Evolutionary conservation across 2,888 invertebrate genomes (phyloP).

Genomic region (Gastracanthus pulcherrimus): DNA sequence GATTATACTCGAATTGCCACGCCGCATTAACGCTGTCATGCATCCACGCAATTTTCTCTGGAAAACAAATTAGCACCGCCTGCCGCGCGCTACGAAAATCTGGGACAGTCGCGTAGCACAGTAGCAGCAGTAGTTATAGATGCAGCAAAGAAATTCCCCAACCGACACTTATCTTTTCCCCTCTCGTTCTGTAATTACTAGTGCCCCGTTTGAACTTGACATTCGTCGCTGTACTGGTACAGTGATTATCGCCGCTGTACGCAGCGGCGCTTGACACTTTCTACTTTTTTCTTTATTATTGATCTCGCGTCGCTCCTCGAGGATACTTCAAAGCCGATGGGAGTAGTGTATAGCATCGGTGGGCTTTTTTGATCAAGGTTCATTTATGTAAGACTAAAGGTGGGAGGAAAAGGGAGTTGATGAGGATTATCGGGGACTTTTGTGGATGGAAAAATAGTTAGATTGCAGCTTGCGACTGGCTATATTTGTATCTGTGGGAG

Average conservation of each 20-base stretch:
- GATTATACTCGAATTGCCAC: no score
- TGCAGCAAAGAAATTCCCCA: background rate
- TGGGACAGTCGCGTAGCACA: background rate
- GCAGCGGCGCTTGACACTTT: background rate
- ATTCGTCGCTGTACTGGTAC: slow-evolving; percentile 17
- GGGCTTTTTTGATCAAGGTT: no score
- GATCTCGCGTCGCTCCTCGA: no score
- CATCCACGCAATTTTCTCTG: background rate
- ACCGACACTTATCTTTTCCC: background rate
- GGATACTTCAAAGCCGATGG: no score
- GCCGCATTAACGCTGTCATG: background rate
- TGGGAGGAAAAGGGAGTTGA: no score
- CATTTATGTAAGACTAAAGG: no score
- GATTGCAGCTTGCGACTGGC: no score
- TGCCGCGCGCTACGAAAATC: background rate
- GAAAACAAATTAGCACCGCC: background rate
- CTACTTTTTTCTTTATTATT: background rate
- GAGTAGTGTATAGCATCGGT: no score
- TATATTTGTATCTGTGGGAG: no score
- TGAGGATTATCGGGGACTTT: no score
- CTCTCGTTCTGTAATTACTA: slow-evolving; percentile 29
- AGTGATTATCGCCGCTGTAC: background rate
- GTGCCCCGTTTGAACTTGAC: slow-evolving; percentile 49
- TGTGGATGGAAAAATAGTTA: no score
- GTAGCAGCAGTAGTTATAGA: no score